These are phyloP conservation scores for Patella vulgata DNA, from an alignment of 1,140 invertebrate genomes.

Conservation along the genomic window DNA sequence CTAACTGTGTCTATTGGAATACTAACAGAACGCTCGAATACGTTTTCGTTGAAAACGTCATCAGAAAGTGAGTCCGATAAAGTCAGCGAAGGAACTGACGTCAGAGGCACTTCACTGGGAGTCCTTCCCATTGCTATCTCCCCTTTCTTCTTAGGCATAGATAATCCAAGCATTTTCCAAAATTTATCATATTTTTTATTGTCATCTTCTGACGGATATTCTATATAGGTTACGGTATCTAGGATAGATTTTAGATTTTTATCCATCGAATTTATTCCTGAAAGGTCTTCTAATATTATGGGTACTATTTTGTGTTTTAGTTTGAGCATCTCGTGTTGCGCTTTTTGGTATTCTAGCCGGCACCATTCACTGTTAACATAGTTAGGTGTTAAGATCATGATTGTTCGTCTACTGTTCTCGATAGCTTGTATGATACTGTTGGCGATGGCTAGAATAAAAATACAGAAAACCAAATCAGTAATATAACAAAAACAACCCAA, in stretches of 20 bases:
- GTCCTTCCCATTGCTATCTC: slow-evolving; percentile 13
- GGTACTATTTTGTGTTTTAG: slow-evolving; percentile 60
- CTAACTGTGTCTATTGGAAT: too few relatives aligned
- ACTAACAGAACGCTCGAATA: too few relatives aligned
- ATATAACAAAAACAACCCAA: too few relatives aligned
- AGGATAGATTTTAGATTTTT: slow-evolving; percentile 52
- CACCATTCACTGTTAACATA: slow-evolving; percentile 60
- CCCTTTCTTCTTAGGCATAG: slow-evolving; percentile 53
- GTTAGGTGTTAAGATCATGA: slow-evolving; percentile 53
- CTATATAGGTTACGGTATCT: slow-evolving; percentile 55
- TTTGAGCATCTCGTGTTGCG: slow-evolving; percentile 62
- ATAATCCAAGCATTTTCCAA: slow-evolving; percentile 51
- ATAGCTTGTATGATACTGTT: slow-evolving; percentile 61
- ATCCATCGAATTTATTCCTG: slow-evolving; percentile 39
- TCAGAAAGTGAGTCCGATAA: slow-evolving; percentile 10
- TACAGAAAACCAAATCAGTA: too few relatives aligned
- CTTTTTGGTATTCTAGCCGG: slow-evolving; percentile 60
- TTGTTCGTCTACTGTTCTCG: slow-evolving; percentile 57
- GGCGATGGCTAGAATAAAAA: slow-evolving; percentile 53
- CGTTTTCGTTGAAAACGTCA: slow-evolving; percentile 11
- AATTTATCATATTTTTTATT: slow-evolving; percentile 43
- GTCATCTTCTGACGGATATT: slow-evolving; percentile 49
- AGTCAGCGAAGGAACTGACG: slow-evolving; percentile 6
- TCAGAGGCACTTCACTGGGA: slow-evolving; percentile 27
- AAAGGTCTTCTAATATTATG: slow-evolving; percentile 53